Evolutionary conservation across 2,113 vertebrate genomes (phyloP).

Genomic region (Rafetus swinhoei): DNA sequence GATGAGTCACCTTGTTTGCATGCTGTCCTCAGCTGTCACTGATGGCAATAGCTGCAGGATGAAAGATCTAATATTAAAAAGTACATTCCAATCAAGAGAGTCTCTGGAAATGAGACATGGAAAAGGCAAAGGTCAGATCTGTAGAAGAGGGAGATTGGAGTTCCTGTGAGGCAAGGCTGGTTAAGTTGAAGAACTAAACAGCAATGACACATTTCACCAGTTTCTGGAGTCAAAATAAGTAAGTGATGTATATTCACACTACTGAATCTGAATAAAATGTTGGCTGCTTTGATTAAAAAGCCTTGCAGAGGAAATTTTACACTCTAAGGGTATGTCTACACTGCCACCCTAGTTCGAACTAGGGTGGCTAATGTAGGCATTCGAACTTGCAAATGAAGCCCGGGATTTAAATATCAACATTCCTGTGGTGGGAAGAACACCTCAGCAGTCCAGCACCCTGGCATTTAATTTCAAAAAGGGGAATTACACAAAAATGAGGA

Average conservation of each 20-base stretch:
- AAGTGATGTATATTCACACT: not conserved
- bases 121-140: not conserved
- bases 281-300: not conserved
- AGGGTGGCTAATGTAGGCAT: too few species aligned
- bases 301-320: not conserved
- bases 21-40: not conserved
- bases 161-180: not conserved
- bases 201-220: not conserved
- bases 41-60: not conserved
- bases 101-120: not conserved
- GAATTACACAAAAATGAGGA: too few species aligned
- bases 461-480: too few species aligned
- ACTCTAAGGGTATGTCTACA: not conserved
- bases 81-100: not conserved
- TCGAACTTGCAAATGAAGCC: too few species aligned
- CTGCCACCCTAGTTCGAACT: too few species aligned
- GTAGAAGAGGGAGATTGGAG: not conserved
- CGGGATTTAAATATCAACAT: too few species aligned
- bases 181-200: not conserved
- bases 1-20: constrained; percentile 7
- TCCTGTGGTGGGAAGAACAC: too few species aligned
- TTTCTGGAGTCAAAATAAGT: not conserved
- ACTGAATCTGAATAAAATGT: not conserved
- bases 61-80: not conserved
- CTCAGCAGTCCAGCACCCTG: too few species aligned